Evolutionary conservation across 2,113 vertebrate genomes (phyloP).

Genomic region (Cyprinus carpio): DNA sequence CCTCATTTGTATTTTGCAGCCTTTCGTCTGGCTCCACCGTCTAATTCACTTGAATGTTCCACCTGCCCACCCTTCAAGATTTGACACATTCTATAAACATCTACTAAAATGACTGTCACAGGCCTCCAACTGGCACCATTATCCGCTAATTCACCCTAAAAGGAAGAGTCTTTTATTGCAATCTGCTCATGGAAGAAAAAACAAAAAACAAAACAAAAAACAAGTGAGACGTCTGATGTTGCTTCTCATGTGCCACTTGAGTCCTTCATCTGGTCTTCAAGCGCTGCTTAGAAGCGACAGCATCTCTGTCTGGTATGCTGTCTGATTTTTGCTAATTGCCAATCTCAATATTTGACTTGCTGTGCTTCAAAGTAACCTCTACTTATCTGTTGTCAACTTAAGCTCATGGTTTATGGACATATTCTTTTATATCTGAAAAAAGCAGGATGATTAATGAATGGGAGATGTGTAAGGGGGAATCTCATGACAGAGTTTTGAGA

Average conservation of each 20-base stretch:
- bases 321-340: neutral
- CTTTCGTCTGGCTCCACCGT: slow-evolving; percentile 34
- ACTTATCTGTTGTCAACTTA: slow-evolving; percentile 10
- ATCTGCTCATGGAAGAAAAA: slow-evolving; percentile 23
- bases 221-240: slow-evolving; percentile 21
- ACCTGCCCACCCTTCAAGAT: slow-evolving; percentile 52
- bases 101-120: slow-evolving; percentile 56
- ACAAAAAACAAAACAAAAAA: neutral
- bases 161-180: slow-evolving; percentile 49
- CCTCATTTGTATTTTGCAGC: slow-evolving; percentile 51
- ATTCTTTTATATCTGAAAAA: neutral
- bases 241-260: slow-evolving; percentile 26
- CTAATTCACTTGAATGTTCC: slow-evolving; percentile 53
- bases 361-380: slow-evolving; percentile 30
- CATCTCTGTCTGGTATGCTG: neutral
- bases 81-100: slow-evolving; percentile 62
- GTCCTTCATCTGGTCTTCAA: slow-evolving; percentile 30
- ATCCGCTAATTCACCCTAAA: slow-evolving; percentile 59
- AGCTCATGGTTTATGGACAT: slow-evolving; percentile 1
- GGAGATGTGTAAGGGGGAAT: neutral
- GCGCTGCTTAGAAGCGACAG: neutral
- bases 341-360: slow-evolving; percentile 12
- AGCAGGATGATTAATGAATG: neutral
- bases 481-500: neutral
- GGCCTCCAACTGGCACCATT: slow-evolving; percentile 46